Base-by-base conservation (phyloP, 2,113 vertebrate species). In the Jaculus jaculus region DNA sequence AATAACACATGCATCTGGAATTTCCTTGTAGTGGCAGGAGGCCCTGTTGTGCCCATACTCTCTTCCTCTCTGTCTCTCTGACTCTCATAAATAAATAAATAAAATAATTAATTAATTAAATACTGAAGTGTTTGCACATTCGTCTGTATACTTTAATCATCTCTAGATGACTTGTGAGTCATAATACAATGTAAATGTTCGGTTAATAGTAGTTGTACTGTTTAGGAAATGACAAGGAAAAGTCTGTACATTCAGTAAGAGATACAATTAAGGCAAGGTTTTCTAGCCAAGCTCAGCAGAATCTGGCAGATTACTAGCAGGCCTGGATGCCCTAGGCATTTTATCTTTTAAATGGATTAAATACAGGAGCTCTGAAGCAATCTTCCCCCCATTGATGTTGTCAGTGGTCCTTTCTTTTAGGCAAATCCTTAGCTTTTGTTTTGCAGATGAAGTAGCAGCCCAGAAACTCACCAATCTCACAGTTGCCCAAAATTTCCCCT, bases 321-420 rank as follows among this genome's bases (percentile, higher is more conserved):
- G 74, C 34, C 54, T 30, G 20, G n/a, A 21, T n/a, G 68, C 18
- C 34, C 17, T 32, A 17, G 68, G 37, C 17, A 39, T 65, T 87
- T 90, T 90, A 28, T 87, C 61, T 94, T 79, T 79, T 68, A 68
- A 87, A 75, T 63, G 30, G 15, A 66, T 92, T 92, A 92, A 87
- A 28, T 42, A 92, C 61, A 84, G 17, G 58, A 84, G 12, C 71
- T 51, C 39, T 71, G 71, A 58, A 75, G 47, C 89, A 85, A 82
- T 7, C 13, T 37, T 84, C 21, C 42, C 78, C 37, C 4, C 3
- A 21, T 39, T 87, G 34, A 83, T 61, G 87, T 83, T 92, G 69
- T 73, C 87, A 54, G 32, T 23, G 60, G 23, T 39, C 47, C n/a
- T 84, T 73, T 66, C 87, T 30, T 83, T 87, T 20, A n/a, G 37